A percentile compares a stretch with the other conserved stretches of the same genome.
Evolutionary conservation across 2,113 vertebrate genomes (phyloP).

Genomic region (Trichechus manatus): DNA sequence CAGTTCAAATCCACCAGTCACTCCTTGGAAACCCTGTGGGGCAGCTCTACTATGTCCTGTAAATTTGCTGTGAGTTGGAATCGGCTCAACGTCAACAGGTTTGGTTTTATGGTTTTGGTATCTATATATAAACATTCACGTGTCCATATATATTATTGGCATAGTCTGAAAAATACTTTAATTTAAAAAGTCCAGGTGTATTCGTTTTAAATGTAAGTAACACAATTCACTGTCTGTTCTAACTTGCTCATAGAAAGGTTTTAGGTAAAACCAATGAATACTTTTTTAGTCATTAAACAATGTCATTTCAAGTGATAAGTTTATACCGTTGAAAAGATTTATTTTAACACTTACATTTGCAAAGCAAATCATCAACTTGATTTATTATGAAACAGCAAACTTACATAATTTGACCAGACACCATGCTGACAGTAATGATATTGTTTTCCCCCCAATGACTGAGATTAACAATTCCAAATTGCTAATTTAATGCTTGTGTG

Average conservation of each 20-base stretch:
- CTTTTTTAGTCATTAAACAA: slow-evolving; percentile 43
- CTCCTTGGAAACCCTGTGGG: too few relatives aligned
- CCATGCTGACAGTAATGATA: slow-evolving; percentile 73
- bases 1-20: too few relatives aligned
- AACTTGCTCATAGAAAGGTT: not conserved
- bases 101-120: too few relatives aligned
- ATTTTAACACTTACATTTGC: slow-evolving; percentile 69
- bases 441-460: slow-evolving; percentile 58
- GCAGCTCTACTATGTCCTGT: too few relatives aligned
- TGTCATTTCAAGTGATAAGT: slow-evolving; percentile 58
- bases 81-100: too few relatives aligned
- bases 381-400: slow-evolving; percentile 73
- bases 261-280: not conserved
- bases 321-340: slow-evolving; percentile 52
- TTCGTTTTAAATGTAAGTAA: not conserved
- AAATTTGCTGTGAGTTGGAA: too few relatives aligned
- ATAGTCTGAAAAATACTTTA: not conserved
- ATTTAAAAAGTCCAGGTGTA: not conserved
- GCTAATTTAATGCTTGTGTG: slow-evolving; percentile 70
- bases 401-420: slow-evolving; percentile 75
- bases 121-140: too few relatives aligned
- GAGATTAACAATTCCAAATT: slow-evolving; percentile 74
- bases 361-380: slow-evolving; percentile 70
- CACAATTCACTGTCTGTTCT: not conserved
- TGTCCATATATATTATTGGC: not conserved